These are phyloP conservation scores for Phengaris arion DNA, from an alignment of 2,888 invertebrate species.

Conservation along the genomic window DNA sequence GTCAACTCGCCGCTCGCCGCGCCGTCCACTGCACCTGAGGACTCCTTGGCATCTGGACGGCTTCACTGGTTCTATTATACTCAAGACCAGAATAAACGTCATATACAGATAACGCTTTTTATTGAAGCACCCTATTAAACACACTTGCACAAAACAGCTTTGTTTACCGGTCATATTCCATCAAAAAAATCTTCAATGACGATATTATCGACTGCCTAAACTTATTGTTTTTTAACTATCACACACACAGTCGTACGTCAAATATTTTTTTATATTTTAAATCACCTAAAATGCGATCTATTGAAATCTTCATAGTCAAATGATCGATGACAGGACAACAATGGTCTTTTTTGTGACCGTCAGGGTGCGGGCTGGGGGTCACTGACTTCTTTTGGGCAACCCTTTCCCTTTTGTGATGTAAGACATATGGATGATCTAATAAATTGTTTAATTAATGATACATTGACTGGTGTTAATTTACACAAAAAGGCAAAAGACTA, in stretches of 20 bases:
- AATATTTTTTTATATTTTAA: neutral
- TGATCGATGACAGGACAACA: slow-evolving; percentile 74
- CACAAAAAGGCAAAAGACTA: no score
- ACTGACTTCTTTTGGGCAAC: slow-evolving; percentile 5
- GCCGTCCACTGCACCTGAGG: no score
- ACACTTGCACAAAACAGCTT: no score
- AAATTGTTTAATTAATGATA: neutral
- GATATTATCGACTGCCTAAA: neutral
- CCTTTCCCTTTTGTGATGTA: neutral
- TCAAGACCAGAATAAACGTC: no score
- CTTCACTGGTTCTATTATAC: no score
- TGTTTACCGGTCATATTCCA: neutral
- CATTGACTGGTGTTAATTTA: no score
- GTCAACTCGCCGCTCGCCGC: no score
- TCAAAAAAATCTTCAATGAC: neutral
- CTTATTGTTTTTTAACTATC: neutral
- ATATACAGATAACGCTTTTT: no score
- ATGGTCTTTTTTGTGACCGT: slow-evolving; percentile 47
- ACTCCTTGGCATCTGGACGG: no score
- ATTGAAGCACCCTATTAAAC: no score
- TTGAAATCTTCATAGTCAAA: slow-evolving; percentile 69
- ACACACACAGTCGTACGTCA: no score
- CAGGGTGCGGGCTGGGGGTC: slow-evolving; percentile 5
- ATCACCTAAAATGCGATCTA: neutral
- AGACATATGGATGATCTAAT: neutral